These are phyloP conservation scores for Oceanites oceanicus DNA, from an alignment of 2,113 vertebrate genomes.

Conservation along the genomic window DNA sequence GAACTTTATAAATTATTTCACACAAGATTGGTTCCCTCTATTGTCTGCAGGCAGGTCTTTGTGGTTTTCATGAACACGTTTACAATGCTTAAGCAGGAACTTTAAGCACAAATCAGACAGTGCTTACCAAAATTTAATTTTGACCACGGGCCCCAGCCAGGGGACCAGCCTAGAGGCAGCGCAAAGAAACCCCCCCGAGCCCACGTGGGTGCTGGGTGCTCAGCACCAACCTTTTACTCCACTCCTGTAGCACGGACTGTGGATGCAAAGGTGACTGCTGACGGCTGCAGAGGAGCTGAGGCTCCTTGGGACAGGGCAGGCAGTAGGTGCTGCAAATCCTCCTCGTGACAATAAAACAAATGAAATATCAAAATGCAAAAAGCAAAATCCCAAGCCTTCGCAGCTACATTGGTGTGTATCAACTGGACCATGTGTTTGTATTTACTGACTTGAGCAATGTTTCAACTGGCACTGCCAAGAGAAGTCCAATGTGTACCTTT, in stretches of 20 bases:
- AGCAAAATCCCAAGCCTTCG: background rate
- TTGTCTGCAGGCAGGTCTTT: background rate
- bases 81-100: background rate
- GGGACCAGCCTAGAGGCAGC: background rate
- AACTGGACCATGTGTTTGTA: background rate
- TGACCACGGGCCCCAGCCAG: background rate
- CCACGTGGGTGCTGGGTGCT: background rate
- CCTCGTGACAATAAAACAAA: background rate
- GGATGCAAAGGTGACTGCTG: background rate
- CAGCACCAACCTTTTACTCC: background rate
- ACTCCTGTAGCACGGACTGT: fast-evolving
- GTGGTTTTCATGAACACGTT: background rate
- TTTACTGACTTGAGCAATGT: background rate
- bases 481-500: background rate
- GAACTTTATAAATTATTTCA: background rate
- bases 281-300: background rate
- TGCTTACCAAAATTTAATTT: background rate
- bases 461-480: background rate
- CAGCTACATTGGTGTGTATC: background rate
- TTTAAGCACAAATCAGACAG: background rate
- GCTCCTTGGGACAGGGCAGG: background rate
- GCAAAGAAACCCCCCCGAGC: background rate
- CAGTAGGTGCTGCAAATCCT: background rate
- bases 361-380: background rate
- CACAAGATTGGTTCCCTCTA: background rate